Base-by-base conservation (phyloP, 2,797 vertebrate genomes). In the Varecia variegata region DNA sequence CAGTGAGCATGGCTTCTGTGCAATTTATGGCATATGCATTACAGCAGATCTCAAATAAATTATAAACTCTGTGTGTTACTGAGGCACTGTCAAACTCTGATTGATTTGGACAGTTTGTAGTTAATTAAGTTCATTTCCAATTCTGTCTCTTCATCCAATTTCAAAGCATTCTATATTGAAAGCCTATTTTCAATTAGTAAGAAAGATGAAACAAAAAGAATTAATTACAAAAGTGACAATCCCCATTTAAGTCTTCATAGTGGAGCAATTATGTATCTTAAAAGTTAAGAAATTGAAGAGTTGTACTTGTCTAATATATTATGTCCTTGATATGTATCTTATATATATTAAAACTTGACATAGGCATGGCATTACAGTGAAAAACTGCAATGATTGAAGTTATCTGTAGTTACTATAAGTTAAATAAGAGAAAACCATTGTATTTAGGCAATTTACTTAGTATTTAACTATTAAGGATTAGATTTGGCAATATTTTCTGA, bases 61-160 rank as follows among this genome's bases (percentile, higher is more conserved):
- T 88, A 98, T 98, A 97, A 98, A 98, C 98, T 97, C 97, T 98
- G 96, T 96, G 95, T 97, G 96, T 97, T 98, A 98, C 97, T 93
- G 91, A 98, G 93, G 96, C 93, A 90, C 97, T 98, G 96, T 97
- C 97, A 98, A 98, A 98, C 97, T 95, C 97, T 98, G 98, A 98
- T 98, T 98, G 98, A 98, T 98, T 98, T 98, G 97, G 98, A 98
- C 98, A 98, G 98, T 98, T 98, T 98, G 98, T 97, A 98, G 98
- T 99, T 99, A 98, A 98, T 99, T 98, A 98, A 98, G 98, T 98
- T 98, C 97, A 98, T 98, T 98, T 98, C 97, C 98, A 99, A 98
- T 98, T 98, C 98, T 97, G 97, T 98, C 97, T 98, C 97, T 96
- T 98, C 98, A 98, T 97, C 97, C 97, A 98, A 97, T 98, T 98